Percentiles rank a stretch among this genome's conserved stretches.
These are phyloP conservation scores for Ganaspis sp. DNA, from an alignment of 1,140 invertebrate genomes.

Conservation along the genomic window DNA sequence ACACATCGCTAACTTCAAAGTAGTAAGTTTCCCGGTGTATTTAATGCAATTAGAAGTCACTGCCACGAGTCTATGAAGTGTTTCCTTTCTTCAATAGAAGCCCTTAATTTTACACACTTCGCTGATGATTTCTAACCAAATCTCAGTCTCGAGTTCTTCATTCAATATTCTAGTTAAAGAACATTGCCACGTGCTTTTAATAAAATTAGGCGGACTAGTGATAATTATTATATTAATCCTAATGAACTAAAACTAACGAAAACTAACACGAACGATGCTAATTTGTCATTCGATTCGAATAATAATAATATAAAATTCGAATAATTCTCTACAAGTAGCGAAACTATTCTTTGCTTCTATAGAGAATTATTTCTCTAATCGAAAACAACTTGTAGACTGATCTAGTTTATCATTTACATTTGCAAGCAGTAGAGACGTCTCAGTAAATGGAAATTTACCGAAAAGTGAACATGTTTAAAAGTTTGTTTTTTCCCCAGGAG, in stretches of 20 bases:
- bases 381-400: background rate
- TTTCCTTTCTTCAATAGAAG: background rate
- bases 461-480: constrained; percentile 6
- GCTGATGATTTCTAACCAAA: background rate
- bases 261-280: too few relatives aligned
- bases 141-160: background rate
- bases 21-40: constrained; percentile 5
- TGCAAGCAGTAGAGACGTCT: background rate
- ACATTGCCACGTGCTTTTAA: too few relatives aligned
- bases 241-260: too few relatives aligned
- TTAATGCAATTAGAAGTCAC: constrained; percentile 2
- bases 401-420: background rate
- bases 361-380: too few relatives aligned
- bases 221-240: too few relatives aligned
- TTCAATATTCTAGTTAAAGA: too few relatives aligned
- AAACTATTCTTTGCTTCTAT: too few relatives aligned
- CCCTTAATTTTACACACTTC: background rate
- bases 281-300: too few relatives aligned
- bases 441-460: background rate
- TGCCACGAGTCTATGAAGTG: background rate
- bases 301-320: too few relatives aligned
- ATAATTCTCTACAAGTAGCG: too few relatives aligned
- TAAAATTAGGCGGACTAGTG: too few relatives aligned
- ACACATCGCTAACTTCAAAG: constrained; percentile 23
- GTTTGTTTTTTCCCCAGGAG: constrained; percentile 1